Evolutionary conservation across 2,888 invertebrate genomes (phyloP).

Genomic region (Nephrotoma appendiculata): DNA sequence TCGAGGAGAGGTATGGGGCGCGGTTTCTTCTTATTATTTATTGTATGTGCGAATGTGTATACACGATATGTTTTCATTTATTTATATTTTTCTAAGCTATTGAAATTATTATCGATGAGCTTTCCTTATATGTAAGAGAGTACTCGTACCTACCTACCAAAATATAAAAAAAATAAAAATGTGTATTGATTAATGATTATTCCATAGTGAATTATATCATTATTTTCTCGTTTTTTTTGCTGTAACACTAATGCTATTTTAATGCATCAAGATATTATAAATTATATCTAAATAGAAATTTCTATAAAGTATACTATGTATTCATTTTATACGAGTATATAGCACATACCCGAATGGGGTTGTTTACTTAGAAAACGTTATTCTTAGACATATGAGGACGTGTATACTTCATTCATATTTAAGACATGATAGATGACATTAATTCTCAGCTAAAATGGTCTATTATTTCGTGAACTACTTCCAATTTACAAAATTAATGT

Average conservation of each 20-base stretch:
- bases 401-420: background rate
- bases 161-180: background rate
- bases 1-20: background rate
- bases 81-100: background rate
- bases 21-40: background rate
- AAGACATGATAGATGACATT: background rate
- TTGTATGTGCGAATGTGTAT: background rate
- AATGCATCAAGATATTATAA: constrained; percentile 2
- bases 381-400: background rate
- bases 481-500: background rate
- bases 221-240: background rate
- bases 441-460: background rate
- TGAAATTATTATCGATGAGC: background rate
- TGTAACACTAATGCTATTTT: background rate
- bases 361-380: background rate
- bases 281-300: background rate
- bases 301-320: background rate
- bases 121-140: background rate
- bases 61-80: background rate
- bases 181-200: background rate
- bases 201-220: background rate
- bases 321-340: background rate
- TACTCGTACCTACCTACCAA: background rate
- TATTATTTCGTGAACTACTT: background rate
- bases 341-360: background rate